Base-by-base conservation (phyloP, 2,113 vertebrate genomes). In the Amblyopsis rosae region DNA sequence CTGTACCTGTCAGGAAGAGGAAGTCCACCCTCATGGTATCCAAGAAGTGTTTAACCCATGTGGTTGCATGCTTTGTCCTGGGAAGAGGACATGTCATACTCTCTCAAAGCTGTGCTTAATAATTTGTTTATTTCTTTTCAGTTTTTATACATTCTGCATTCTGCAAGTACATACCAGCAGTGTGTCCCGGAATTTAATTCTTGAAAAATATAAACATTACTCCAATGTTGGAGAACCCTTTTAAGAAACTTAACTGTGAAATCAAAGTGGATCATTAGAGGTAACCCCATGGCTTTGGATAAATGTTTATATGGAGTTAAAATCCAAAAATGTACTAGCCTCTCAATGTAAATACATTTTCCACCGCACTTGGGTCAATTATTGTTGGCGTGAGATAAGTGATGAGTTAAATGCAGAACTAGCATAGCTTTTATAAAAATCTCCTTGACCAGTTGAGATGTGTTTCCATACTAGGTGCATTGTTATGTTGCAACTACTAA, bases 301-400 rank as follows among this genome's bases (percentile, higher is more conserved):
- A 65, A 69, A 51, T 54, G 48, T 16, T 10, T 67, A 70, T 79
- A 80, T 6, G 16, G 65, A 65, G 13, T 61, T 77, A 49, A 55
- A 41, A 70, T 47, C 54, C 49, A 51, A 79, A 73, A 67, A 19
- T 41, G 64, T 79, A 80, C 70, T 66, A 67, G 61, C 69, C 70
- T 70, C 73, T 77, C 72, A 79, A 75, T 72, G 72, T 57, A 66
- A 59, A 65, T 78, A 68, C 74, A 50, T 65, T 84, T 72, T 69
- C 49, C 65, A 65, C 47, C 68, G 79, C 59, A 79, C 56, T 17
- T 62, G 32, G 75, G 72, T 61, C 62, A 64, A 12, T 67, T 68
- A 2, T 73, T 13, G 62, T 16, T 69, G 33, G 53, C 62, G 59
- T 55, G 11, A 69, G 59, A 68, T 62, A 12, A n/a, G n/a, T n/a